Conservation (phyloP, 2,888 invertebrate species). For the Melinaea marsaeus region DNA sequence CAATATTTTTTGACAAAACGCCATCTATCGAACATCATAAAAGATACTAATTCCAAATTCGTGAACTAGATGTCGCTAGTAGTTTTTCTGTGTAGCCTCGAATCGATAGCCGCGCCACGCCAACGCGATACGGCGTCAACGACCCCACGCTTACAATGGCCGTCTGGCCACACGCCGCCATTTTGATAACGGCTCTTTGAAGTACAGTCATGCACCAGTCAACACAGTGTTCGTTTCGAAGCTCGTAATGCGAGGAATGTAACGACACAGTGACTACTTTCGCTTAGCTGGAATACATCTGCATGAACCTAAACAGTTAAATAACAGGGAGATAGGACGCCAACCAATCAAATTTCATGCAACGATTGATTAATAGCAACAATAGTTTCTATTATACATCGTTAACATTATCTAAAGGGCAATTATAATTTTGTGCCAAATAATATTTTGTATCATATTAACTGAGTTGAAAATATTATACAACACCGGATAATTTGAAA, state of each 20-base stretch:
- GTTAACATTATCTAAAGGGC: too few relatives aligned
- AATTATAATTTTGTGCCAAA: too few relatives aligned
- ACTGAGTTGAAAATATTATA: too few relatives aligned
- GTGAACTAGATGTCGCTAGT: conserved; percentile 52
- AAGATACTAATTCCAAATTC: conserved; percentile 15
- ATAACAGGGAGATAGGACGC: conserved; percentile 13
- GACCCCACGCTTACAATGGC: conserved; percentile 56
- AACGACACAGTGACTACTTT: conserved; percentile 11
- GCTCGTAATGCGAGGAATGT: conserved; percentile 1
- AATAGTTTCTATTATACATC: not conserved
- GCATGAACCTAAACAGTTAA: conserved; percentile 9
- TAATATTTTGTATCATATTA: too few relatives aligned
- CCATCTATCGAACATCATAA: conserved; percentile 42
- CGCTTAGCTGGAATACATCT: conserved; percentile 15
- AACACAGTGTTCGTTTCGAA: conserved; percentile 16
- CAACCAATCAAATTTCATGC: conserved; percentile 9
- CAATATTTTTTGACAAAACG: conserved; percentile 27
- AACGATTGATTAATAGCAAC: not conserved
- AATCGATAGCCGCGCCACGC: conserved; percentile 55
- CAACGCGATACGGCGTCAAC: conserved; percentile 58
- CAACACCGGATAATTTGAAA: too few relatives aligned
- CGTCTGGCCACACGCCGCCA: conserved; percentile 57
- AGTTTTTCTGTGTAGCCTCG: conserved; percentile 38
- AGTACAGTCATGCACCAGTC: conserved; percentile 23
- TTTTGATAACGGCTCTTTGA: conserved; percentile 67